Base-by-base conservation (phyloP, 2,113 vertebrate genomes). In the Andinoacara biseriatus region DNA sequence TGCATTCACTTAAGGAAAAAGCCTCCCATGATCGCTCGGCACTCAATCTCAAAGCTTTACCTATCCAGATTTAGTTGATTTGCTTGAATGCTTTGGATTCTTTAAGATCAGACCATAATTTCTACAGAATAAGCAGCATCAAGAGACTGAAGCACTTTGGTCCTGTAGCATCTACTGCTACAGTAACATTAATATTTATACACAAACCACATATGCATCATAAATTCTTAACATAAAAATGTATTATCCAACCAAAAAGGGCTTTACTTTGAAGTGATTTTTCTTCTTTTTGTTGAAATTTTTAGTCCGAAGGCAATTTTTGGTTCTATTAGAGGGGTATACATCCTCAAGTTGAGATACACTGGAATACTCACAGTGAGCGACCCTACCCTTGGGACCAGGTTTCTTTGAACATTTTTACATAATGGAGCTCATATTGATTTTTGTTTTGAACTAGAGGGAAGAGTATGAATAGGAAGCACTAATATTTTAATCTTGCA, bases 331-430 rank as follows among this genome's bases (percentile, higher is more conserved):
- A 85, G 40, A 52, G 58, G 74, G 76, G 61, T 38, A 58, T 43
- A 84, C 81, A 84, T 89, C 85, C 90, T 86, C 33, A 54, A 82
- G 85, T 87, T 67, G 81, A 84, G 89, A 91, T 62, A 85, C 79
- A 76, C n/a, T 31, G 29, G 54, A 59, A 83, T 31, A 31, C 80
- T 83, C 76, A 54, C 67, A 90, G 75, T 80, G 80, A 79, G 78
- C 72, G 57, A 65, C 86, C 61, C 62, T 61, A 82, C 89, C 86
- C 85, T 38, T 63, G 89, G 90, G 89, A 92, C 69, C 20, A 0
- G 24, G 78, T 80, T 88, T 84, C 90, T 93, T 93, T 92, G 90
- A 94, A 92, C 63, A 76, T 89, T 84, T 90, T 82, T 85, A 83
- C 89, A 87, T 88, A 88, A 86, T 80, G 35, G 85, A 81, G 81